Percentiles rank a stretch among this genome's conserved stretches.
Evolutionary conservation across 2,113 vertebrate genomes (phyloP).

Genomic region (Rhea pennata): DNA sequence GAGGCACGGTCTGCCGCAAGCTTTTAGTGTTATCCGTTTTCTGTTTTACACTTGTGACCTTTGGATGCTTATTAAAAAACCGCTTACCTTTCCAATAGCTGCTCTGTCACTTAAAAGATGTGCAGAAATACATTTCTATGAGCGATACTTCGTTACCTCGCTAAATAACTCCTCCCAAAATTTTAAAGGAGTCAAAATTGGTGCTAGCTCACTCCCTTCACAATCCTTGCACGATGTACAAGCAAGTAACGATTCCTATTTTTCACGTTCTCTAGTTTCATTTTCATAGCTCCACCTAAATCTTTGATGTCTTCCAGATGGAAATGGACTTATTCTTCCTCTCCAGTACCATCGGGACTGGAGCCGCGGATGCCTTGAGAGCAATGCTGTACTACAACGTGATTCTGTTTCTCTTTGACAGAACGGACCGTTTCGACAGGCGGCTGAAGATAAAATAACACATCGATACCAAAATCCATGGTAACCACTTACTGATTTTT

Average conservation of each 20-base stretch:
- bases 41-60: background rate
- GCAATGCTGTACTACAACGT: background rate
- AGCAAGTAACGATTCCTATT: background rate
- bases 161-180: background rate
- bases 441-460: constrained; percentile 65
- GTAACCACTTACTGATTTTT: constrained; percentile 57
- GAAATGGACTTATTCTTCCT: background rate
- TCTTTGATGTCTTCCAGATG: background rate
- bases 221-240: background rate
- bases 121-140: background rate
- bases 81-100: background rate
- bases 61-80: background rate
- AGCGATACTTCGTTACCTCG: background rate
- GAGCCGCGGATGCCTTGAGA: rapidly evolving
- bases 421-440: constrained; percentile 54
- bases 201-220: background rate
- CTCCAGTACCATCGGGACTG: background rate
- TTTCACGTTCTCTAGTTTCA: background rate
- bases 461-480: constrained; percentile 76
- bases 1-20: background rate
- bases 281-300: background rate
- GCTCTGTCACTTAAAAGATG: background rate
- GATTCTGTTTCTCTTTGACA: constrained; percentile 56
- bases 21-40: background rate
- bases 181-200: background rate